These are phyloP conservation scores for Enteromius thamalakanensis DNA, from an alignment of 2,797 vertebrate genomes.

Conservation along the genomic window DNA sequence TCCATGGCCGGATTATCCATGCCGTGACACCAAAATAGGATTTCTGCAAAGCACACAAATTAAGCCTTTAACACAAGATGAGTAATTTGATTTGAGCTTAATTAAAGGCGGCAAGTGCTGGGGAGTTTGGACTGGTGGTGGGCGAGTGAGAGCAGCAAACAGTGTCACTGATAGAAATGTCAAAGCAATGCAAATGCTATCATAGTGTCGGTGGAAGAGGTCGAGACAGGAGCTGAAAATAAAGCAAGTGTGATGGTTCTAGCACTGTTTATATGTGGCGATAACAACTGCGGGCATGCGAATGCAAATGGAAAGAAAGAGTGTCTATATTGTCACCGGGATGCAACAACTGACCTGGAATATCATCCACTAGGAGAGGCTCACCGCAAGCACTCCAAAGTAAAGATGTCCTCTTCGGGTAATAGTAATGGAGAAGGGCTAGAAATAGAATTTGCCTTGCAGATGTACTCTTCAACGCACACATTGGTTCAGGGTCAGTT, in stretches of 20 bases:
- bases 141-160: conserved; percentile 20
- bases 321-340: neutral
- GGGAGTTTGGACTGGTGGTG: conserved; percentile 40
- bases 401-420: conserved; percentile 25
- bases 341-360: conserved; percentile 8
- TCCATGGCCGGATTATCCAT: conserved; percentile 24
- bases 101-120: conserved; percentile 62
- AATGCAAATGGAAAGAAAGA: conserved; percentile 20
- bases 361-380: conserved; percentile 16
- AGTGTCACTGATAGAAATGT: conserved; percentile 11
- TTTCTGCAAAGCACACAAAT: conserved; percentile 53
- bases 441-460: conserved; percentile 31
- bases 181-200: conserved; percentile 35
- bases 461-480: conserved; percentile 17
- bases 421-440: conserved; percentile 9
- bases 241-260: conserved; percentile 5
- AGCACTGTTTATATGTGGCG: neutral
- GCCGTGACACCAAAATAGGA: conserved; percentile 41
- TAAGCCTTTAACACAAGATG: conserved; percentile 59
- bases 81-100: conserved; percentile 64
- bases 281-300: neutral
- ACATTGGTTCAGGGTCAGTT: conserved; percentile 42
- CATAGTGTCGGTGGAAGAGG: conserved; percentile 45
- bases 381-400: neutral
- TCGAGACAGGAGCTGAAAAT: conserved; percentile 39